Base-by-base conservation (phyloP, 2,888 invertebrate genomes). In the Labia minor region DNA sequence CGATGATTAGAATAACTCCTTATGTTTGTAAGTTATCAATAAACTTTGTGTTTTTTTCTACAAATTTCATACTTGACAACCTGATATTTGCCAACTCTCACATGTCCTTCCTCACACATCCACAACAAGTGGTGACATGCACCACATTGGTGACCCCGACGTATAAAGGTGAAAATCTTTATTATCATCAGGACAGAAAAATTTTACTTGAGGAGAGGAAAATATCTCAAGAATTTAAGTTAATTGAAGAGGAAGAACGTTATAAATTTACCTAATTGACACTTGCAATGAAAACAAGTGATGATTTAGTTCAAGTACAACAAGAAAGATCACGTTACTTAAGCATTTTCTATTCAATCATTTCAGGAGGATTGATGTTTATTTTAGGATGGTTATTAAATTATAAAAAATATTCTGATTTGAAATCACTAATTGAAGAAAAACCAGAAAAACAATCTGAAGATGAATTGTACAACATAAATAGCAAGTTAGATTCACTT, bases 311-410 rank as follows among this genome's bases (percentile, higher is more conserved):
- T 76, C 77, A 92, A 37, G 86, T 88, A 0, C 88, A 91, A 73
- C 85, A 89, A 1, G 91, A 92, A 75, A 81, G 88, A 67, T 90
- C 91, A 68, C 92, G 92, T 77, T 92, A 92, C 76, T 90, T 90
- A 86, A 88, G 88, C 69, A 82, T 90, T 67, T 85, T 87, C 61
- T 88, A 87, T 4, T 88, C 88, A 3, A 80, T 88, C 71, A 78
- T 86, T 75, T 49, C 49, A 8, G 49, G 49, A 8, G n/a, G 3
- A 11, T 11, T 49, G 2, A 10, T 49, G 8, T 49, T 49, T 16
- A 2, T 49, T n/a, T 11, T 49, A 11, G 49, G 49, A 4, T 49
- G 49, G 49, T 49, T 49, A 8, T 49, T 49, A 49, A 49, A 49
- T 16, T 49, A 49, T 49, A 49, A 49, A 49, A 49, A 49, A 49